These are phyloP conservation scores for Tympanuchus pallidicinctus DNA, from an alignment of 2,113 vertebrate genomes.

Conservation along the genomic window DNA sequence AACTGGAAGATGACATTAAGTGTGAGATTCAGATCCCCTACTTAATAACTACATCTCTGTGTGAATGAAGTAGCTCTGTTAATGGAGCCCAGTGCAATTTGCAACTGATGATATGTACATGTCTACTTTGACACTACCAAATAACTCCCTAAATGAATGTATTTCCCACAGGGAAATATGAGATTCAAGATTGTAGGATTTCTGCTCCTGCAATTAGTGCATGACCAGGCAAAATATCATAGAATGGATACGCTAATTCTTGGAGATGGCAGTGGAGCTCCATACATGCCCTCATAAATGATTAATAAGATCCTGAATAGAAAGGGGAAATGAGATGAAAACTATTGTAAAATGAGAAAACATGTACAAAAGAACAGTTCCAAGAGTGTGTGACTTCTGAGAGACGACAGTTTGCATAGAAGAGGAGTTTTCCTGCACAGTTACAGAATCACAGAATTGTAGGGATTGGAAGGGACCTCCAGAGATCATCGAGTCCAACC, in stretches of 20 bases:
- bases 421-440: background rate
- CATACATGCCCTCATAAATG: background rate
- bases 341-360: background rate
- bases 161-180: background rate
- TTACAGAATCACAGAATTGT: too few relatives aligned
- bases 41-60: too few relatives aligned
- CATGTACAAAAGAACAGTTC: background rate
- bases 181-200: background rate
- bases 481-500: too few relatives aligned
- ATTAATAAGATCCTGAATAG: background rate
- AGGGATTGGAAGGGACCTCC: too few relatives aligned
- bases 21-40: background rate
- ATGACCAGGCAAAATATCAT: background rate
- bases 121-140: accelerated
- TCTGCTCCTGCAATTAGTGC: background rate
- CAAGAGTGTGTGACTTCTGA: background rate
- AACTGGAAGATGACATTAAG: background rate
- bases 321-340: background rate
- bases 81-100: background rate
- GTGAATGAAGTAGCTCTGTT: background rate
- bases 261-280: background rate
- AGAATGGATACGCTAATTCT: background rate
- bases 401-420: background rate
- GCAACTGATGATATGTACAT: accelerated
- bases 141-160: background rate